phyloP scores from a whole-genome alignment of 2,797 vertebrate genomes.

The Urocyon cinereoargenteus region DNA sequence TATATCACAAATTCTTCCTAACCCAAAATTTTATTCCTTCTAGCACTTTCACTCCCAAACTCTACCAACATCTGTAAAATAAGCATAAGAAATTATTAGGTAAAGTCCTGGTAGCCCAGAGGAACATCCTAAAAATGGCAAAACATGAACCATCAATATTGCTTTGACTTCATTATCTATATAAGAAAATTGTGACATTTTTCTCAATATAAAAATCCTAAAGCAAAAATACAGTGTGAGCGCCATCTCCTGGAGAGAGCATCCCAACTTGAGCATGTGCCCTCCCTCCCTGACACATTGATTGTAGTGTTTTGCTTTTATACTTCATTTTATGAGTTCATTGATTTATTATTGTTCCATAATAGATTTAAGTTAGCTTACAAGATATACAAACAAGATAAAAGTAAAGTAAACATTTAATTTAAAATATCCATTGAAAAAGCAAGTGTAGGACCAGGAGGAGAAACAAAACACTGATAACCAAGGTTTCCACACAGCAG shows the following conservation, averaged over 20 bases:
- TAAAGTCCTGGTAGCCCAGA: neutral
- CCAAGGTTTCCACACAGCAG: neutral
- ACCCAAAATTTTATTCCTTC: neutral
- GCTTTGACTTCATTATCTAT: neutral
- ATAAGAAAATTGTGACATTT: neutral
- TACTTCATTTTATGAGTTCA: neutral
- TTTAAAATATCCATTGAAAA: neutral
- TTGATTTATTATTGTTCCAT: neutral
- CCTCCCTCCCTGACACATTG: rapidly evolving
- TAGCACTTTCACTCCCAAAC: neutral
- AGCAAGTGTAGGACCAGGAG: neutral
- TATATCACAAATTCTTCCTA: neutral
- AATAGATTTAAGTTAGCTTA: neutral
- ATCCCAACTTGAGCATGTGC: neutral
- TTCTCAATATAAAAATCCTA: neutral
- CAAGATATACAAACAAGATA: neutral
- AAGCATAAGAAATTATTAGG: neutral
- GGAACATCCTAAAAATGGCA: neutral
- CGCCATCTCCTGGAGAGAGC: conserved; percentile 76
- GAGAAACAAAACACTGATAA: neutral
- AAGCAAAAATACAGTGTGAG: conserved; percentile 65
- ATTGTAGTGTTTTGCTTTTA: neutral
- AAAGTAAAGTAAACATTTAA: neutral
- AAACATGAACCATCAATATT: neutral
- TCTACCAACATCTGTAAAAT: neutral